Evolutionary conservation across 2,888 invertebrate species (phyloP).

Genomic region (Anthophora plumipes): DNA sequence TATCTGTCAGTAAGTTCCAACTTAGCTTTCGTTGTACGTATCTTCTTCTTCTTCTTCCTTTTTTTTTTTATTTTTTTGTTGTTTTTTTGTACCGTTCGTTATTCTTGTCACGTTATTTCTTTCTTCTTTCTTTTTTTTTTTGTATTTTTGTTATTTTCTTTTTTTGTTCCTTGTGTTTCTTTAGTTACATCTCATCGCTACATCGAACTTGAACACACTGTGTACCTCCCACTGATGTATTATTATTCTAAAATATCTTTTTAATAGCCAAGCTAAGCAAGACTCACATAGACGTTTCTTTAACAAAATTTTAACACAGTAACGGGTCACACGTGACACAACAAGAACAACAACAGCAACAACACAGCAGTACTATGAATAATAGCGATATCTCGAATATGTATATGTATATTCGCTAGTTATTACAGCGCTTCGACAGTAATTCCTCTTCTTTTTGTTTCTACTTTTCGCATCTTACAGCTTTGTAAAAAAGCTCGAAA

Average conservation of each 20-base stretch:
- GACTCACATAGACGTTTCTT: slow-evolving; percentile 9
- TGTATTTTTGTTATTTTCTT: background rate
- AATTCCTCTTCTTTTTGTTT: slow-evolving; percentile 35
- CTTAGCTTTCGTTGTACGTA: slow-evolving; percentile 39
- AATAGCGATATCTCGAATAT: slow-evolving; percentile 11
- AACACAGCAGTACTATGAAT: slow-evolving; percentile 5
- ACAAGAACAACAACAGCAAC: slow-evolving; percentile 10
- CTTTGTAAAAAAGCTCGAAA: slow-evolving; percentile 54
- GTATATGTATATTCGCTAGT: slow-evolving; percentile 15
- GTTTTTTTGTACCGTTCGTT: background rate
- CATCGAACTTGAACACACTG: background rate
- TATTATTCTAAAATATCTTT: background rate
- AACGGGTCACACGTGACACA: slow-evolving; percentile 32
- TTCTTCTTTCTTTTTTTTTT: background rate
- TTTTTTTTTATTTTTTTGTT: background rate
- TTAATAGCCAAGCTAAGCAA: slow-evolving; percentile 23
- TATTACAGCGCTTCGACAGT: slow-evolving; percentile 51
- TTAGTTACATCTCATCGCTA: background rate
- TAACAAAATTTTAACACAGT: slow-evolving; percentile 28
- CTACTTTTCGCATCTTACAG: slow-evolving; percentile 56
- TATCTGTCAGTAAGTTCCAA: slow-evolving; percentile 3
- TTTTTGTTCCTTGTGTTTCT: slow-evolving; percentile 1
- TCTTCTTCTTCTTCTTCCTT: background rate
- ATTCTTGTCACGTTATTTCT: background rate
- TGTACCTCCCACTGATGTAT: background rate